Evolutionary conservation across 1,140 invertebrate genomes (phyloP).

Genomic region (Physella acuta): DNA sequence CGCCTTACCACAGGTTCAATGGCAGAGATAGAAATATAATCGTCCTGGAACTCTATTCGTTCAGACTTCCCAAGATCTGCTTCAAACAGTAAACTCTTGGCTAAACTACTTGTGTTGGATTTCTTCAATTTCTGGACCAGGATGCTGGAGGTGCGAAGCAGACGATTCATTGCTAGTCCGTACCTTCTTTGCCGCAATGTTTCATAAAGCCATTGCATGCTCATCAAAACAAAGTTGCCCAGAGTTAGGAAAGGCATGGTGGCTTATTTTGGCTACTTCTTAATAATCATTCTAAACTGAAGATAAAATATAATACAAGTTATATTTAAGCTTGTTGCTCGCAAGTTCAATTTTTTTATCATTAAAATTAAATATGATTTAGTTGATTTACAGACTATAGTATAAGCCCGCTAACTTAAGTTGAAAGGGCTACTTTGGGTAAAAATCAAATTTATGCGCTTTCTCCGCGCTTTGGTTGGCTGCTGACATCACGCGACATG

Average conservation of each 20-base stretch:
- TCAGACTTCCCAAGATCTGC: not conserved
- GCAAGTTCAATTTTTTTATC: no score
- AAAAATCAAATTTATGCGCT: no score
- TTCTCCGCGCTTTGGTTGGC: no score
- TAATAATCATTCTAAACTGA: no score
- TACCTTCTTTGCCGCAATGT: not conserved
- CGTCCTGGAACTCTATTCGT: not conserved
- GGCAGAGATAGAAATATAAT: constrained; percentile 9
- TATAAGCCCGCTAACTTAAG: no score
- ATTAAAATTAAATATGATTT: no score
- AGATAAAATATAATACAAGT: no score
- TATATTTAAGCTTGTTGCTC: no score
- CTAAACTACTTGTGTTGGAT: not conserved
- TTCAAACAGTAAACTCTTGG: not conserved
- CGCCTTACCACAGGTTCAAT: constrained; percentile 1
- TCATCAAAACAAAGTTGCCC: not conserved
- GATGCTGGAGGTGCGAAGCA: constrained; percentile 1
- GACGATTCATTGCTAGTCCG: not conserved
- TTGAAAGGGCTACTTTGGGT: no score
- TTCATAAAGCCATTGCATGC: constrained; percentile 1
- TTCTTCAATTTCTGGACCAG: not conserved
- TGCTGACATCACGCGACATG: no score
- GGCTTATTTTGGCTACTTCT: no score
- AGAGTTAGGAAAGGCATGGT: constrained; percentile 17
- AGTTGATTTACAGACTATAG: no score